A percentile compares a stretch with the other conserved stretches of the same genome.
These are phyloP conservation scores for Andricus curvator DNA, from an alignment of 2,888 invertebrate genomes.

Conservation along the genomic window DNA sequence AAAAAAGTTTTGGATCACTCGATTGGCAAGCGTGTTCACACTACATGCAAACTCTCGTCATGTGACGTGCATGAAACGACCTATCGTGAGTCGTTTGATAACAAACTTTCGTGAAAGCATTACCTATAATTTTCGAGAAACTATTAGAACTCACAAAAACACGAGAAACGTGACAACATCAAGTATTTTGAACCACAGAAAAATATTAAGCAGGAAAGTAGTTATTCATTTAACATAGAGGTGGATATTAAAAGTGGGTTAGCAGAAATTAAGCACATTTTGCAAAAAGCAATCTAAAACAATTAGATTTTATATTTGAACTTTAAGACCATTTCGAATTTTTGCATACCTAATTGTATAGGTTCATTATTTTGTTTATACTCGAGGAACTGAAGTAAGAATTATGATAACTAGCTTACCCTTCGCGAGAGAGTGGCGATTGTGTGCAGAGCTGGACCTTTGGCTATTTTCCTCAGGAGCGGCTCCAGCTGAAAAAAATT, in stretches of 20 bases:
- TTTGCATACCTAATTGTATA: neutral
- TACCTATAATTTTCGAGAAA: constrained; percentile 11
- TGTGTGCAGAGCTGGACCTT: constrained; percentile 77
- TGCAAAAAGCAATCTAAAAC: neutral
- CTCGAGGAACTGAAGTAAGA: neutral
- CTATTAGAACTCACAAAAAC: constrained; percentile 10
- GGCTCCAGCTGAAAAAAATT: constrained; percentile 78
- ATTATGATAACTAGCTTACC: constrained; percentile 65
- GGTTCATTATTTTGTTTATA: neutral
- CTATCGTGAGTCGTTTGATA: neutral
- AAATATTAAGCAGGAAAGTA: neutral
- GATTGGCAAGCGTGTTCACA: constrained; percentile 16
- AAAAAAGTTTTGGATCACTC: neutral
- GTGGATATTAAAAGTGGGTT: neutral
- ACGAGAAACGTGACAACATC: neutral
- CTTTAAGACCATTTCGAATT: neutral
- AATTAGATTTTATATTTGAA: neutral
- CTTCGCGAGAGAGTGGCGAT: constrained; percentile 77
- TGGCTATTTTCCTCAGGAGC: constrained; percentile 79
- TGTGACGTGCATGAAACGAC: constrained; percentile 6
- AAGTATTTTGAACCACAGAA: neutral
- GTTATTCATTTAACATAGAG: neutral
- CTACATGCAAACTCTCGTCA: constrained; percentile 6
- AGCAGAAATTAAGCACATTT: neutral
- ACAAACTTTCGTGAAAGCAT: constrained; percentile 3